phyloP scores from a whole-genome alignment of 2,797 vertebrate genomes.

The Otolemur crassicaudatus region DNA sequence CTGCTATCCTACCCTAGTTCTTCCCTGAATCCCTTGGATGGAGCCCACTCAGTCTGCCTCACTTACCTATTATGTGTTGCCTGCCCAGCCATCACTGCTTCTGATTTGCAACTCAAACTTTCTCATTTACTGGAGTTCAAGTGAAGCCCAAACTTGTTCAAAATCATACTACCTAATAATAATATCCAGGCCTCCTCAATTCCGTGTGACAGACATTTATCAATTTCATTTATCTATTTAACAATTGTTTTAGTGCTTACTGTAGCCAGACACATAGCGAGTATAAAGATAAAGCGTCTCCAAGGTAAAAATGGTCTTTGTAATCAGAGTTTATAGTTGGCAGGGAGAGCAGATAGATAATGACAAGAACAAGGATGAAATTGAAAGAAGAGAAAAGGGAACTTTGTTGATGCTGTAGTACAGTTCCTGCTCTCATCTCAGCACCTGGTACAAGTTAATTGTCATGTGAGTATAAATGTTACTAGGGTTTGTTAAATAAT shows the following conservation, averaged over 20 bases:
- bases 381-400: neutral
- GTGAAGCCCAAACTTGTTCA: conserved; percentile 3
- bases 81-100: neutral
- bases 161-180: neutral
- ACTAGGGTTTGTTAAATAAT: neutral
- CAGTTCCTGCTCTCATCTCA: neutral
- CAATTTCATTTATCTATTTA: conserved; percentile 2
- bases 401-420: neutral
- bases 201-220: neutral
- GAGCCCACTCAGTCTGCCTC: neutral
- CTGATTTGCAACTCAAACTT: neutral
- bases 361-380: neutral
- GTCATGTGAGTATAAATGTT: neutral
- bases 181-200: neutral
- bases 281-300: neutral
- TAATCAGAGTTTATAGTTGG: neutral
- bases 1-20: neutral
- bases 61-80: too few relatives aligned
- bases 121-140: neutral
- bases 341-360: neutral
- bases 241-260: neutral
- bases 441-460: neutral
- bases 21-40: neutral
- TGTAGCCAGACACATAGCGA: neutral
- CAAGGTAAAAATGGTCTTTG: conserved; percentile 39